Percentiles rank a stretch among this genome's conserved stretches.
phyloP scores from a whole-genome alignment of 2,888 invertebrate species.

The Aricia artaxerxes region DNA sequence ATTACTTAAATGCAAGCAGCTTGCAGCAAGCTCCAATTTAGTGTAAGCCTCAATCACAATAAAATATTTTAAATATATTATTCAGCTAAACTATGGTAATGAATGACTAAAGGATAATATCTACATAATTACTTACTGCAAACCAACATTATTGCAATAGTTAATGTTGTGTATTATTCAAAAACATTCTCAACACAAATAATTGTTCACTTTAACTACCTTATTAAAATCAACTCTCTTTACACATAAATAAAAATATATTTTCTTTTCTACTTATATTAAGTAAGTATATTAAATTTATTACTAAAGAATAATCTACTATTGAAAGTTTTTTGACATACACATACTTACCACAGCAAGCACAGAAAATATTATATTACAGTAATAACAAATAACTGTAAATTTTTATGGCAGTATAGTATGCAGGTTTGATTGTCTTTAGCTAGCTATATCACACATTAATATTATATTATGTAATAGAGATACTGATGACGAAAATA shows the following conservation, averaged over 20 bases:
- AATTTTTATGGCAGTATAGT: no score
- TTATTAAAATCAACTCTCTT: background rate
- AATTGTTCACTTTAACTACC: background rate
- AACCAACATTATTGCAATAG: background rate
- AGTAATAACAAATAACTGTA: no score
- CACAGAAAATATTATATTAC: no score
- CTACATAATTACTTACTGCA: background rate
- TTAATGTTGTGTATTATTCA: background rate
- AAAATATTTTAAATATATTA: background rate
- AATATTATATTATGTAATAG: no score
- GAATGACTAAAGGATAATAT: background rate
- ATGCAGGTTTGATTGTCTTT: no score
- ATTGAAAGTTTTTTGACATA: no score
- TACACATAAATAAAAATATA: background rate
- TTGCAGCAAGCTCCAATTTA: background rate
- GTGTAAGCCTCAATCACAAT: background rate
- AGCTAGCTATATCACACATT: no score
- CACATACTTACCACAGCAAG: no score
- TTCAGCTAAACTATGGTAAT: background rate
- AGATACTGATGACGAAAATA: no score
- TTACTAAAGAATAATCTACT: no score
- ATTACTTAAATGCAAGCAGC: constrained; percentile 18
- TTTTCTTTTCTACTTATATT: background rate
- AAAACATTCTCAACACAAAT: background rate
- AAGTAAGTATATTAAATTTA: no score